Conservation (phyloP, 2,888 invertebrate species). For the Cacoxenus indagator region DNA sequence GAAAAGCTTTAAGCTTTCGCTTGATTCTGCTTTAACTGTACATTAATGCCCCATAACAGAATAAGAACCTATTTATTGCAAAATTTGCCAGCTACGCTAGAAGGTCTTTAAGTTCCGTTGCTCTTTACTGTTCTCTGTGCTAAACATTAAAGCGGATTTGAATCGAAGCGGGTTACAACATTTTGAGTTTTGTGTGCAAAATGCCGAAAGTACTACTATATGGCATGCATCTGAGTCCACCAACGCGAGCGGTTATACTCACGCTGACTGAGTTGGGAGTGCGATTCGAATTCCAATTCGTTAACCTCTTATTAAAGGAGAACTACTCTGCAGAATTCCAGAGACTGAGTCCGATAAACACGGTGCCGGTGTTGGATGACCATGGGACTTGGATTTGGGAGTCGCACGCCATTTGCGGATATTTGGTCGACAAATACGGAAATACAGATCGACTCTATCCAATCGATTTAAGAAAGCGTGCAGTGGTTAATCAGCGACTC, state of each 20-base stretch:
- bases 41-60: no score
- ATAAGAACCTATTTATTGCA: not conserved
- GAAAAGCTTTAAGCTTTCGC: no score
- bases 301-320: slow-evolving; percentile 38
- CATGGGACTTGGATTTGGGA: slow-evolving; percentile 47
- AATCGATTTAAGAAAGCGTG: slow-evolving; percentile 71
- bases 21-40: no score
- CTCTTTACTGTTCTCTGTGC: not conserved
- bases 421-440: slow-evolving; percentile 72
- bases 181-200: not conserved
- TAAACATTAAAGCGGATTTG: not conserved
- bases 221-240: slow-evolving; percentile 71
- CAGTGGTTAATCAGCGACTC: slow-evolving; percentile 69
- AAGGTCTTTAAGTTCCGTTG: not conserved
- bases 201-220: slow-evolving; percentile 47
- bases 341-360: slow-evolving; percentile 73
- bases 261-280: slow-evolving; percentile 76
- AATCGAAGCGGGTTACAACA: not conserved
- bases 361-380: slow-evolving; percentile 55
- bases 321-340: slow-evolving; percentile 45
- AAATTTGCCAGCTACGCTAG: not conserved
- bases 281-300: slow-evolving; percentile 56
- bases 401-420: slow-evolving; percentile 71
- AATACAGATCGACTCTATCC: slow-evolving; percentile 73
- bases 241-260: slow-evolving; percentile 75